Evolutionary conservation across 2,797 vertebrate species (phyloP), one percentile per base, ranked within the genome.

Genomic region (Toxotes lorentzi): DNA sequence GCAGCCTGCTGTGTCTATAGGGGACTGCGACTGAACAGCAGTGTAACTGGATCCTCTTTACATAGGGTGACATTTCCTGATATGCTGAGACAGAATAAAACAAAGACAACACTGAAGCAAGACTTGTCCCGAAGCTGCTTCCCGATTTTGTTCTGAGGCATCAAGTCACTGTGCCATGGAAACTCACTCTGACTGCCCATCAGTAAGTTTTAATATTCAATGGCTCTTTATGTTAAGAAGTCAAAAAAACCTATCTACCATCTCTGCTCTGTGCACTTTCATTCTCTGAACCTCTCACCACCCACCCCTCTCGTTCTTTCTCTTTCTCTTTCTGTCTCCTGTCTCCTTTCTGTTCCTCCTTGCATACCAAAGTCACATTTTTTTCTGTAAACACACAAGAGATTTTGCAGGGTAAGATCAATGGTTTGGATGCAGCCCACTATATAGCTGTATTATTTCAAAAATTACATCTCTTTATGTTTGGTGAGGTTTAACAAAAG

Each of bases 51-150:
- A 79, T 86, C 64, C 34, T 58, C 53, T 81, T 82, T 40, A 67
- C 45, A 76, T 65, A 16, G 21, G 21, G 67, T 60, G 84, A 89
- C 79, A 86, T 82, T 84, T 86, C 76, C 83, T 68, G 81, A 89
- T 72, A 59, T 83, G 81, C 53, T 2, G 30, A 64, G 76, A 68
- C 82, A 62, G 43, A 86, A 70, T 63, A 21, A 78, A 81, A 86
- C 61, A 74, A 78, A 76, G 13, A 56, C 50, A 67, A 65, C 73
- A 79, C 67, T 0, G 2, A 53, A 57, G 57, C 79, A 45, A 10
- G 71, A 70, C 67, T 73, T 80, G 79, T 77, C 68, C 70, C 30
- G 65, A 86, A 77, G 79, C 61, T 50, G 76, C 58, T 78, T 76
- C 51, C 63, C 61, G 19, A 48, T 72, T 67, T 51, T 50, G 41